Percentiles rank a stretch among this genome's conserved stretches.
Conservation (phyloP, 2,113 vertebrate species). For the Sinocyclocheilus anshuiensis region DNA sequence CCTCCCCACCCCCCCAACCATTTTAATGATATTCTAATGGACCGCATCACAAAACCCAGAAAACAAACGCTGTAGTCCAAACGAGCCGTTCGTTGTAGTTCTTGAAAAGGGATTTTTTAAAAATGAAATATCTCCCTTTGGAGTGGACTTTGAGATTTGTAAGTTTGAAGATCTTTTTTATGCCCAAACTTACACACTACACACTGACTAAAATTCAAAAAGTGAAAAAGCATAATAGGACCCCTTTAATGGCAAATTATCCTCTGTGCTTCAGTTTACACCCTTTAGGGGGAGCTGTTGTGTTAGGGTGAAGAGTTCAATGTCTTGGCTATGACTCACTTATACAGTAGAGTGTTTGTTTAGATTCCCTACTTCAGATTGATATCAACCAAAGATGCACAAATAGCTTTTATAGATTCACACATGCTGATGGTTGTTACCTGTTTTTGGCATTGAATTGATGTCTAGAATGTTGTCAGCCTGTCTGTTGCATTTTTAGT, state of each 20-base stretch:
- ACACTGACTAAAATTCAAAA: no score
- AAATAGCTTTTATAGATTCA: background rate
- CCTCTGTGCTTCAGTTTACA: background rate
- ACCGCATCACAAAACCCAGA: no score
- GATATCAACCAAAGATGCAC: background rate
- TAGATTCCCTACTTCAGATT: background rate
- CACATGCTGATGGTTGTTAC: background rate
- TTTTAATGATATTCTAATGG: no score
- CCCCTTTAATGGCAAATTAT: background rate
- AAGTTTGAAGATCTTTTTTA: no score
- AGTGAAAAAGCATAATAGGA: no score
- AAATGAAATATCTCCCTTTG: no score
- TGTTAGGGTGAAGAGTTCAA: slow-evolving; percentile 39
- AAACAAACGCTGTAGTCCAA: no score
- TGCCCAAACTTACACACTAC: no score
- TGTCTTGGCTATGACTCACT: background rate
- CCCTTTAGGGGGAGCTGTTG: slow-evolving; percentile 25
- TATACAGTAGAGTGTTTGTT: background rate
- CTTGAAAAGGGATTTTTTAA: no score
- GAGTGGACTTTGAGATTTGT: no score
- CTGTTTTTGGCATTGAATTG: background rate
- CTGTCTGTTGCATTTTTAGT: background rate
- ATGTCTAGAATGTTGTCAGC: background rate
- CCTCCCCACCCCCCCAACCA: no score
- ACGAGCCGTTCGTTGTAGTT: no score